These are phyloP conservation scores for Propithecus deckenii DNA, from an alignment of 2,797 vertebrate species.

Conservation along the genomic window DNA sequence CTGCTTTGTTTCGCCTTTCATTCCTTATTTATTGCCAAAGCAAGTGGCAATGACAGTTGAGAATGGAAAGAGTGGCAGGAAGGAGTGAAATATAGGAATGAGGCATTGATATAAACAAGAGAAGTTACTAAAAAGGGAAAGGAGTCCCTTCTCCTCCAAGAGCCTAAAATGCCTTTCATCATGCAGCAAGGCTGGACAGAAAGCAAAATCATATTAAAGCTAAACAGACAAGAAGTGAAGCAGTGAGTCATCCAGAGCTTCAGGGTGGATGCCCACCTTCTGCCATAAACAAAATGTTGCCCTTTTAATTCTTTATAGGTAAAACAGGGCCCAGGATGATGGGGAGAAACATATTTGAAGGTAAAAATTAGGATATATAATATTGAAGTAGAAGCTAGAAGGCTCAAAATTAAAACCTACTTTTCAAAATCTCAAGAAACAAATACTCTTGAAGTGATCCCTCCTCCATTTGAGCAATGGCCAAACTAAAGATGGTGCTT, in stretches of 20 bases:
- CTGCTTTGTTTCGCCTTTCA: conserved; percentile 61
- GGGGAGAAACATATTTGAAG: not conserved
- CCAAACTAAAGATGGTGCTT: not conserved
- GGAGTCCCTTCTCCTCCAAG: conserved; percentile 7
- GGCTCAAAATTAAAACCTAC: not conserved
- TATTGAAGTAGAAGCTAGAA: not conserved
- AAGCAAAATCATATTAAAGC: conserved; percentile 30
- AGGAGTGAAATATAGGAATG: conserved; percentile 36
- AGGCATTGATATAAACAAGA: conserved; percentile 8
- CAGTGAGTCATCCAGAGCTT: not conserved
- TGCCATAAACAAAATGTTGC: not conserved
- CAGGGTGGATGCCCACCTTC: not conserved
- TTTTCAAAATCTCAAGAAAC: not conserved
- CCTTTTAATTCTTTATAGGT: not conserved
- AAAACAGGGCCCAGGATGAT: not conserved
- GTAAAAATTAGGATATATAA: not conserved
- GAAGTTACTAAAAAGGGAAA: conserved; percentile 25
- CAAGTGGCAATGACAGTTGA: conserved; percentile 47
- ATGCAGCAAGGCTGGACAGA: not conserved
- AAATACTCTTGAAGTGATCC: not conserved
- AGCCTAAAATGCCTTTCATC: conserved; percentile 24
- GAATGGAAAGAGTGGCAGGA: conserved; percentile 51
- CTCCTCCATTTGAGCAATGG: not conserved
- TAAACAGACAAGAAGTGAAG: conserved; percentile 58
- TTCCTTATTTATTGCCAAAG: conserved; percentile 65